These are phyloP conservation scores for Crotalus adamanteus DNA, from an alignment of 2,797 vertebrate genomes.

Conservation along the genomic window DNA sequence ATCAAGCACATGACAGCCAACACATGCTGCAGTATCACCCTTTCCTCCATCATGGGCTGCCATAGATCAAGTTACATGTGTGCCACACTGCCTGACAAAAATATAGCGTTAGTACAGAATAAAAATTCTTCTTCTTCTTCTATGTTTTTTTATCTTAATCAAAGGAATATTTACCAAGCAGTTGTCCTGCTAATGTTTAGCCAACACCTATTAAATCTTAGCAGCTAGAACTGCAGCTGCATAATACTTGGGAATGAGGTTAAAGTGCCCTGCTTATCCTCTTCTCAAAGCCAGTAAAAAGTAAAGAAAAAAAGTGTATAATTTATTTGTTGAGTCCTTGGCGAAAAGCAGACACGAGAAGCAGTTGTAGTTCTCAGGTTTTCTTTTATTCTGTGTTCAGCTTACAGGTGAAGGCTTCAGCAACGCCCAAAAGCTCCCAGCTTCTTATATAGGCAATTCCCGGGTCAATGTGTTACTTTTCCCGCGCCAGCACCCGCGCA, in stretches of 20 bases:
- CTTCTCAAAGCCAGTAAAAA: background rate
- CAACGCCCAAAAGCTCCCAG: too few species aligned
- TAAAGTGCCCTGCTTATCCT: background rate
- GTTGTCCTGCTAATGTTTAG: background rate
- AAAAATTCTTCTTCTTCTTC: background rate
- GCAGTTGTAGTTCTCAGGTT: too few species aligned
- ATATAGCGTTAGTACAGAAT: background rate
- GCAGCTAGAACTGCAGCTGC: background rate
- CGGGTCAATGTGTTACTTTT: too few species aligned
- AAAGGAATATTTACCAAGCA: background rate
- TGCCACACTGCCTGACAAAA: background rate
- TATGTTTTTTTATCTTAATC: background rate
- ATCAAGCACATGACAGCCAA: background rate
- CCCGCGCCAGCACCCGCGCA: too few species aligned
- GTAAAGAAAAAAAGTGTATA: background rate
- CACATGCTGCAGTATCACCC: background rate
- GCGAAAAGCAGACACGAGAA: too few species aligned
- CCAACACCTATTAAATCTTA: background rate
- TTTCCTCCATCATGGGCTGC: background rate
- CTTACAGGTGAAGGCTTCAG: too few species aligned
- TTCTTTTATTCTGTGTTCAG: too few species aligned
- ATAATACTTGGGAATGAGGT: background rate
- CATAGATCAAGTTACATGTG: background rate
- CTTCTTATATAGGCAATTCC: too few species aligned
- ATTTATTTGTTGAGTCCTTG: too few species aligned